phyloP scores from a whole-genome alignment of 1,140 invertebrate species.

The Diorhabda sublineata region DNA sequence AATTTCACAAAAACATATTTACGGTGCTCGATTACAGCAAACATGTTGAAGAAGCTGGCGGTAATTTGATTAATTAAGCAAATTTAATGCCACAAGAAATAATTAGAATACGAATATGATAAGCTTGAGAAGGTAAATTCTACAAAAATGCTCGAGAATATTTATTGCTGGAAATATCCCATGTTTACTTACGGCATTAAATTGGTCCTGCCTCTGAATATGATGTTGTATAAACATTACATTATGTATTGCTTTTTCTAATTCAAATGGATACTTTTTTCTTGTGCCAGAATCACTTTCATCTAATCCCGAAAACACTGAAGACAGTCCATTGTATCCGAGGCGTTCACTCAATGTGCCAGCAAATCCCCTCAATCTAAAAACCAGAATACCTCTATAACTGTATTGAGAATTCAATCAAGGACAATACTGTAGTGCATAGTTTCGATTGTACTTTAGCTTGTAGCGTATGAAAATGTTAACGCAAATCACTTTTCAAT shows the following conservation, averaged over 20 bases:
- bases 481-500: too few relatives aligned
- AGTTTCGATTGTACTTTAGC: too few relatives aligned
- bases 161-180: neutral
- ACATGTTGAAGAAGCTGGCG: too few relatives aligned
- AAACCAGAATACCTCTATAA: slow-evolving; percentile 9
- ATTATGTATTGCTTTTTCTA: slow-evolving; percentile 90
- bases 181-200: slow-evolving; percentile 72
- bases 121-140: too few relatives aligned
- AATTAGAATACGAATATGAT: too few relatives aligned
- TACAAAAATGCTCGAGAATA: neutral
- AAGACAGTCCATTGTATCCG: slow-evolving; percentile 73
- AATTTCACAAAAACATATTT: too few relatives aligned
- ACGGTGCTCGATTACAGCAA: too few relatives aligned
- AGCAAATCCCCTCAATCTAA: slow-evolving; percentile 66
- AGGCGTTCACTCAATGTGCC: slow-evolving; percentile 60
- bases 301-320: slow-evolving; percentile 74
- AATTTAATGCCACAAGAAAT: too few relatives aligned
- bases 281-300: slow-evolving; percentile 74
- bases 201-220: slow-evolving; percentile 88
- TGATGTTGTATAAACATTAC: slow-evolving; percentile 94
- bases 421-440: too few relatives aligned
- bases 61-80: too few relatives aligned
- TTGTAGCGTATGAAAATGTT: too few relatives aligned
- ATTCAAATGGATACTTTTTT: slow-evolving; percentile 85
- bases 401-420: too few relatives aligned